phyloP scores from a whole-genome alignment of 2,113 vertebrate species.

The Megaleporinus macrocephalus region DNA sequence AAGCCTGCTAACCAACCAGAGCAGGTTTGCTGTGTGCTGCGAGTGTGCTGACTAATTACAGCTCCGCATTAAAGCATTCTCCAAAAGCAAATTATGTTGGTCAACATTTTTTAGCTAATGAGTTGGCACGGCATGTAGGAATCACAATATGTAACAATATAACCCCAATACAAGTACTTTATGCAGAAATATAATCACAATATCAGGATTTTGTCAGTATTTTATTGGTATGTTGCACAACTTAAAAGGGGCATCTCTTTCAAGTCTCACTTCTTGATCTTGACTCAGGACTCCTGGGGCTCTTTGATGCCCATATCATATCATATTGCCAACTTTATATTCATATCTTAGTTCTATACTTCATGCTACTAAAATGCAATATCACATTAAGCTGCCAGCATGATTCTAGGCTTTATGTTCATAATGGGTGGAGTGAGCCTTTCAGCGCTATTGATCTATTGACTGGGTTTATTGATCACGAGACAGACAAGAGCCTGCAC shows the following conservation, averaged over 20 bases:
- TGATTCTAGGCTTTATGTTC: background rate
- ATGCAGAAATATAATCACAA: background rate
- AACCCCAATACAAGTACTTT: background rate
- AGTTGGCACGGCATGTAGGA: background rate
- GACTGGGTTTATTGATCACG: constrained; percentile 17
- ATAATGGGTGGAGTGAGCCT: background rate
- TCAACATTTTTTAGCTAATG: no score
- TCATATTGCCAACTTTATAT: constrained; percentile 2
- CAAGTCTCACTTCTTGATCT: background rate
- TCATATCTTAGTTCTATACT: background rate
- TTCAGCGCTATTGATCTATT: constrained; percentile 32
- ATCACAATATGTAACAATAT: background rate
- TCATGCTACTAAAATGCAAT: background rate
- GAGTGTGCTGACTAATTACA: no score
- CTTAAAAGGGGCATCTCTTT: no score
- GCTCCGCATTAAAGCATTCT: no score
- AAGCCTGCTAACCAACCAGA: background rate
- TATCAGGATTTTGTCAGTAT: no score
- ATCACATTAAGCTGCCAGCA: background rate
- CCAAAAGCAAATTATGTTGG: no score
- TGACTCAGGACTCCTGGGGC: background rate
- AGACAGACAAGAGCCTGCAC: constrained; percentile 11
- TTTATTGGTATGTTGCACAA: no score
- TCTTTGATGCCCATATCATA: background rate
- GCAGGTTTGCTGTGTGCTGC: no score